Evolutionary conservation across 2,113 vertebrate species (phyloP).

Genomic region (Microtus oregoni): DNA sequence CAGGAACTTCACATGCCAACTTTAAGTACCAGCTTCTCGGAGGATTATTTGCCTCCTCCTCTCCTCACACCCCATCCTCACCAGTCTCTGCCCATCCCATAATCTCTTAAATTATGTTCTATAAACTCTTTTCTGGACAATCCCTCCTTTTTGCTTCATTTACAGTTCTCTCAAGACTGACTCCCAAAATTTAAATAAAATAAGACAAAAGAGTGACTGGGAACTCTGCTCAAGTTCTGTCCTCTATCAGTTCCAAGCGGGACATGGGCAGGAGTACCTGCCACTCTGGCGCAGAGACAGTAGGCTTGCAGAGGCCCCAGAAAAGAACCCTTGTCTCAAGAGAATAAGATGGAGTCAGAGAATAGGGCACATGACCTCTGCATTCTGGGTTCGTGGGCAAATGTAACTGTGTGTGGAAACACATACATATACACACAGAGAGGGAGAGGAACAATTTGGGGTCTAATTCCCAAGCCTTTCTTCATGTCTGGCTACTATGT

Average conservation of each 20-base stretch:
- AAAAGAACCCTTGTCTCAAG: background rate
- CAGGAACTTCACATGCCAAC: background rate
- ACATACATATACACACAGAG: background rate
- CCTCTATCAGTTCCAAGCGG: background rate
- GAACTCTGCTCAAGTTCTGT: background rate
- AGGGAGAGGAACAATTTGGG: background rate
- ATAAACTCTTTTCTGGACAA: slow-evolving; percentile 26
- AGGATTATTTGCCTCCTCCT: background rate
- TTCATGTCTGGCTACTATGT: background rate
- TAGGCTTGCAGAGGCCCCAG: background rate
- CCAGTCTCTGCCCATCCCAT: background rate
- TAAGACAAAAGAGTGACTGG: slow-evolving; percentile 36
- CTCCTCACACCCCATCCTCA: too few relatives aligned
- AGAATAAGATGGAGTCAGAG: background rate
- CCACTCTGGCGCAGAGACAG: background rate
- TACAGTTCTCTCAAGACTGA: slow-evolving; percentile 31
- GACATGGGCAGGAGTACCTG: background rate
- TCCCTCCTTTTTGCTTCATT: slow-evolving; percentile 3
- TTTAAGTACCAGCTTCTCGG: background rate
- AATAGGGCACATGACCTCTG: background rate
- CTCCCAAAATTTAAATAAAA: slow-evolving; percentile 33
- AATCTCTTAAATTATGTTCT: background rate
- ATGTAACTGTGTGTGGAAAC: background rate
- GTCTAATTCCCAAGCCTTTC: background rate
- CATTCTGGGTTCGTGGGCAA: background rate